Conservation (phyloP, 92 coral and sea anemone genomes). For the Hydrozoanthus gracilis region DNA sequence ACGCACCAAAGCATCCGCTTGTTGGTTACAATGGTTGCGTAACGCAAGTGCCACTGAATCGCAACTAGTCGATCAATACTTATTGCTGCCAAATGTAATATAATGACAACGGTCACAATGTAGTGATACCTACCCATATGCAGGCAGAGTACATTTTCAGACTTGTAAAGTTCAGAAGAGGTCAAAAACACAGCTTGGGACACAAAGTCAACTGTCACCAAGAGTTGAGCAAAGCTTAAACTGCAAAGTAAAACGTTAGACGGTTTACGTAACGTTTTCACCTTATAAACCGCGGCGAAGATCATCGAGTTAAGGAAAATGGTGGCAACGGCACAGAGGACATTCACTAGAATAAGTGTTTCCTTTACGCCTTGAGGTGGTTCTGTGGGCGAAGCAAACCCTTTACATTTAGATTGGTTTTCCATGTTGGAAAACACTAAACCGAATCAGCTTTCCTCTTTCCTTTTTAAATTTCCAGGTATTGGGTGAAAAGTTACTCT, state of each 20-base stretch:
- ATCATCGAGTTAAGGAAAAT: constrained; percentile 15
- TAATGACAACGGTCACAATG: not conserved
- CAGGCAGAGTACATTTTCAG: too few relatives aligned
- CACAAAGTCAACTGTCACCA: not conserved
- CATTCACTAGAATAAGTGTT: not conserved
- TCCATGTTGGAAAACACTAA: too few relatives aligned
- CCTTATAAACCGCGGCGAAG: constrained; percentile 10
- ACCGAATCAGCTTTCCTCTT: too few relatives aligned
- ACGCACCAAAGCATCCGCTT: not conserved
- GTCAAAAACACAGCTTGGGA: not conserved
- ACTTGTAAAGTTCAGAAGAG: not conserved
- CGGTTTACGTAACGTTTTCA: not conserved
- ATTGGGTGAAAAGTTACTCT: too few relatives aligned
- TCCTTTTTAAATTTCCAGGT: too few relatives aligned
- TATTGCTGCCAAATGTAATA: constrained; percentile 7
- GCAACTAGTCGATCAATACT: constrained; percentile 15
- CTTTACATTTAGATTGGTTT: too few relatives aligned
- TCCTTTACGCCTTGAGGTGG: not conserved
- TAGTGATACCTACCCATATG: not conserved
- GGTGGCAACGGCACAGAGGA: not conserved
- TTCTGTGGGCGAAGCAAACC: too few relatives aligned
- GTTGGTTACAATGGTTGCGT: not conserved
- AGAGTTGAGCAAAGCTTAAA: not conserved
- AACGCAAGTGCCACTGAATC: constrained; percentile 33
- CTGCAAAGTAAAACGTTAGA: not conserved